Conservation (phyloP, 2,113 vertebrate genomes). For the Rostratula benghalensis region DNA sequence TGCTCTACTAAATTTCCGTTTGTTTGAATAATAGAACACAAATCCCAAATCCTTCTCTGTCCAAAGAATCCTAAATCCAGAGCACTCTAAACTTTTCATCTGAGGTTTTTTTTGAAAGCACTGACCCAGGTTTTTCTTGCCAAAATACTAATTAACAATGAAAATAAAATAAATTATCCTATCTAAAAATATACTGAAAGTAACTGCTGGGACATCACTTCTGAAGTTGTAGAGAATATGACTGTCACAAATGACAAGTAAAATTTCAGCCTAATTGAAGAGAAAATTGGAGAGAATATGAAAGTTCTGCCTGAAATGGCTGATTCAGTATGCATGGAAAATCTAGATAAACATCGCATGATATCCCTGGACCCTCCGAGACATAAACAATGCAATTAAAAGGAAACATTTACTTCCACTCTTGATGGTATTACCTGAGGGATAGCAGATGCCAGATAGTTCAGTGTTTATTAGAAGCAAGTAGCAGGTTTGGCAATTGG, state of each 20-base stretch:
- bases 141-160: background rate
- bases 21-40: background rate
- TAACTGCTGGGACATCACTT: background rate
- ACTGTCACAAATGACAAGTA: background rate
- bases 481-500: conserved; percentile 53
- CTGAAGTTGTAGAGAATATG: background rate
- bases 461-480: conserved; percentile 64
- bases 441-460: conserved; percentile 67
- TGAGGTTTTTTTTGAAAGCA: background rate
- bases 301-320: background rate
- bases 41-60: background rate
- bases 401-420: conserved; percentile 63
- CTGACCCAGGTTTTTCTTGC: background rate
- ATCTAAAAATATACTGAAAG: background rate
- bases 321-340: background rate
- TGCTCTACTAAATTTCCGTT: background rate
- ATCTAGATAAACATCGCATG: conserved; percentile 3
- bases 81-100: background rate
- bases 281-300: background rate
- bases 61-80: background rate
- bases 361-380: conserved; percentile 20
- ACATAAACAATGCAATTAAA: conserved; percentile 64
- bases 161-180: background rate
- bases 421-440: conserved; percentile 60
- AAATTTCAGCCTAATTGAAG: background rate